These are phyloP conservation scores for Oreotragus oreotragus DNA, from an alignment of 2,113 vertebrate species.

Conservation along the genomic window DNA sequence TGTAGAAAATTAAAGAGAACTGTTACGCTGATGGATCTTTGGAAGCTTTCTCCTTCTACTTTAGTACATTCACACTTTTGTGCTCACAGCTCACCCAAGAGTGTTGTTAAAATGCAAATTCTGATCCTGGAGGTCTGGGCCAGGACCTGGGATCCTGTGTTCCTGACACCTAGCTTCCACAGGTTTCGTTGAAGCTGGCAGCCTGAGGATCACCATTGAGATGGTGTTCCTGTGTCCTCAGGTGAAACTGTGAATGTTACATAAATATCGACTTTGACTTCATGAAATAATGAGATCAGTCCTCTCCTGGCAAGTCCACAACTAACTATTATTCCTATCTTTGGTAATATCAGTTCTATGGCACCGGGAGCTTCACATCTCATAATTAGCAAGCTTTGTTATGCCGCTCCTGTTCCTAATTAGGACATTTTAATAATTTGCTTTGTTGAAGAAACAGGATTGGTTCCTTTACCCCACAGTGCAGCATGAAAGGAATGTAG, in stretches of 20 bases:
- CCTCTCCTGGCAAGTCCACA: background rate
- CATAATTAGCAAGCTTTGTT: slow-evolving; percentile 13
- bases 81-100: background rate
- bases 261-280: background rate
- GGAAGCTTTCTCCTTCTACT: background rate
- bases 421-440: slow-evolving; percentile 27
- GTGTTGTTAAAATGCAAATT: background rate
- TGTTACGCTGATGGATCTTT: background rate
- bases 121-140: background rate
- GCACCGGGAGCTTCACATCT: background rate
- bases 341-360: background rate
- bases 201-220: background rate
- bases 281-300: slow-evolving; percentile 35
- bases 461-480: background rate
- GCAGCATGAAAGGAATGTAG: background rate
- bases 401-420: background rate
- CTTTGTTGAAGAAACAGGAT: slow-evolving; percentile 27
- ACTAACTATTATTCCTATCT: background rate
- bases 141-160: background rate
- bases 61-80: background rate
- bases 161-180: background rate
- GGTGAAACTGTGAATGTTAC: background rate
- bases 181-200: background rate
- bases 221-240: background rate
- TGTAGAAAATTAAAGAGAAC: background rate